Conservation (phyloP, 2,113 vertebrate species). For the Pygoscelis adeliae region DNA sequence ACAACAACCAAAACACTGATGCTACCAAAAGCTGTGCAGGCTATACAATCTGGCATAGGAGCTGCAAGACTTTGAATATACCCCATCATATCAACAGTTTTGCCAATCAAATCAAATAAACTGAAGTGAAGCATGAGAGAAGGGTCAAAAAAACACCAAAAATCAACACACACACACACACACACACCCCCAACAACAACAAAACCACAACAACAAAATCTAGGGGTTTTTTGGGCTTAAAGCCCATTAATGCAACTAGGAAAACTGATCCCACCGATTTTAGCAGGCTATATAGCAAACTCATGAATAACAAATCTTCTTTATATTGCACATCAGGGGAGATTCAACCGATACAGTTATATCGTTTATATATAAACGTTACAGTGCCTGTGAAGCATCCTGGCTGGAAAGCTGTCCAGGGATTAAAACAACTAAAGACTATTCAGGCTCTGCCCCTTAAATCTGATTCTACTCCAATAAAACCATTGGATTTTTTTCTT, state of each 20-base stretch:
- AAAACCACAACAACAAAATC: not conserved
- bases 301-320: not conserved
- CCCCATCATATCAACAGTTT: not conserved
- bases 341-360: not conserved
- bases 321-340: not conserved
- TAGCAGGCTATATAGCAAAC: not conserved
- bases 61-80: not conserved
- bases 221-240: too few relatives aligned
- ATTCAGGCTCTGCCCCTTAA: not conserved
- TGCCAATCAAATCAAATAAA: not conserved
- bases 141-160: not conserved
- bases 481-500: not conserved
- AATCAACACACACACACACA: too few relatives aligned
- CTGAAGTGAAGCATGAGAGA: not conserved
- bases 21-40: not conserved
- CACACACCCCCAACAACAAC: too few relatives aligned
- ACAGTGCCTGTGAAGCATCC: not conserved
- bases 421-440: constrained; percentile 21
- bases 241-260: not conserved
- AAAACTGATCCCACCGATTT: not conserved
- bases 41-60: not conserved
- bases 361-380: not conserved
- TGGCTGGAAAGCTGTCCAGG: not conserved
- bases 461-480: not conserved
- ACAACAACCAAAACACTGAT: not conserved